phyloP scores from a whole-genome alignment of 2,113 vertebrate species.

The Phocoena sinus region DNA sequence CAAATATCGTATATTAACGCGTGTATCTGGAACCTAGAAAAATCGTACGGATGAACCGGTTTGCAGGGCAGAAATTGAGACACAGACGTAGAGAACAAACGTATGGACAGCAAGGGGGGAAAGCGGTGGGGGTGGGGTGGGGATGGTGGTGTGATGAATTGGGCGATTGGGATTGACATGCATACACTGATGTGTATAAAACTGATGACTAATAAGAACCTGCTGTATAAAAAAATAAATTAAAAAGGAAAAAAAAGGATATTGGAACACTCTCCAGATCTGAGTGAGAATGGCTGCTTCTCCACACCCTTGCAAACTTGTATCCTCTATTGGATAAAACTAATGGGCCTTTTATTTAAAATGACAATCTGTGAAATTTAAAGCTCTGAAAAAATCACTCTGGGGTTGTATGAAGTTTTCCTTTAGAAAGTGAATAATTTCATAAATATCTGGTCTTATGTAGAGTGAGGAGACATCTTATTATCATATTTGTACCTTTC shows the following conservation, averaged over 20 bases:
- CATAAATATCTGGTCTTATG: neutral
- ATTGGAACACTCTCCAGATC: neutral
- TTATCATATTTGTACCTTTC: neutral
- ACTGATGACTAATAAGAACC: no score
- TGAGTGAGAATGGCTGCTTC: neutral
- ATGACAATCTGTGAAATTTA: neutral
- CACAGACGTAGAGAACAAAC: no score
- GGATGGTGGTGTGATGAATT: no score
- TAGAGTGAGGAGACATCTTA: neutral
- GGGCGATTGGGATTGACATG: no score
- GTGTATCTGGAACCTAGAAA: no score
- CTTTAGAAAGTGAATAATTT: neutral
- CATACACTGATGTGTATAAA: no score
- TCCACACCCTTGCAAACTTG: neutral
- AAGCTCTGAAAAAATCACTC: neutral
- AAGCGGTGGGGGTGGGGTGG: no score
- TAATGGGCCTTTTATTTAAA: neutral
- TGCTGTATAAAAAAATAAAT: no score
- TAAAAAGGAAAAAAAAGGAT: neutral
- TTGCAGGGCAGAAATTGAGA: no score
- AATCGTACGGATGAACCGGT: no score
- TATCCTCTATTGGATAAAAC: neutral
- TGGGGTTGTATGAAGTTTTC: neutral
- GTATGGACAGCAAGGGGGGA: no score
- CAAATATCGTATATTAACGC: no score